A percentile compares a stretch with the other conserved stretches of the same genome.
Evolutionary conservation across 2,888 invertebrate genomes (phyloP).

Genomic region (Campoplex capitator): DNA sequence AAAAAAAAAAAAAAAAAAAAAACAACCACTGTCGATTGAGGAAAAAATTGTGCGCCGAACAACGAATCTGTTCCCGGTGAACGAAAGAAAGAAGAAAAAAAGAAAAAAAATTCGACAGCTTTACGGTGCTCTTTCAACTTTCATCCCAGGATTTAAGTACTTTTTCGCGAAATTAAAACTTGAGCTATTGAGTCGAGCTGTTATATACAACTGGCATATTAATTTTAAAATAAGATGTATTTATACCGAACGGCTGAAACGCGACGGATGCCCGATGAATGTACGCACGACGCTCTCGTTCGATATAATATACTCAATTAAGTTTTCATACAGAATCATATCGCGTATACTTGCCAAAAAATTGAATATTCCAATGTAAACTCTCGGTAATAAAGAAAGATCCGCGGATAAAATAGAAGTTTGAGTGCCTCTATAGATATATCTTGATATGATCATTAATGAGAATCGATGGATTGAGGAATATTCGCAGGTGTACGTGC

Average conservation of each 20-base stretch:
- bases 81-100: no score
- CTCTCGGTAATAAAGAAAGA: not conserved
- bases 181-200: not conserved
- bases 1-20: no score
- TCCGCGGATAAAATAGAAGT: not conserved
- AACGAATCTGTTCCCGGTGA: no score
- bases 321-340: not conserved
- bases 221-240: not conserved
- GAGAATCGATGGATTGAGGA: not conserved
- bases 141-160: not conserved
- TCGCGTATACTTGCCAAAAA: not conserved
- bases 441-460: not conserved
- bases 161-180: not conserved
- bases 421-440: not conserved
- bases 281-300: not conserved
- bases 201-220: not conserved
- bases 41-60: no score
- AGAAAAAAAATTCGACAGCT: not conserved
- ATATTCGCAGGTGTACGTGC: not conserved
- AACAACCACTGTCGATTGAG: no score
- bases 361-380: not conserved
- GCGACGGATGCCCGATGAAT: not conserved
- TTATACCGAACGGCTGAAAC: not conserved
- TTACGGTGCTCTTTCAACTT: not conserved
- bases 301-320: not conserved